These are phyloP conservation scores for rabbit (Oryctolagus cuniculus) DNA, from an alignment of 2,113 vertebrate species.

Conservation along the genomic window DNA sequence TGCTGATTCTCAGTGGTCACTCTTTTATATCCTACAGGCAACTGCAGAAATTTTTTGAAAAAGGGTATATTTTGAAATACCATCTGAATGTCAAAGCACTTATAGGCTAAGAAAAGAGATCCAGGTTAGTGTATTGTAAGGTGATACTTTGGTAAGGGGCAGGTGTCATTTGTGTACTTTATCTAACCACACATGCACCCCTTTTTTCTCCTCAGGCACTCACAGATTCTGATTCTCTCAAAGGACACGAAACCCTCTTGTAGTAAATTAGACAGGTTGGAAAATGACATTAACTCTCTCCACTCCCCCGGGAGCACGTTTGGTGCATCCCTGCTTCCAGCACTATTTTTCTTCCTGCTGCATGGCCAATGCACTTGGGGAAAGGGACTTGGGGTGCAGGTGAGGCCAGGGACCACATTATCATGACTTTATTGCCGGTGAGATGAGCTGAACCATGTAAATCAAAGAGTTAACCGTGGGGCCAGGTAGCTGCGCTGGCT, in stretches of 20 bases:
- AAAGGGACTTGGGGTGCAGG: background rate
- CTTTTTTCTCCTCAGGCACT: background rate
- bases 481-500: background rate
- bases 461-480: slow-evolving; percentile 58
- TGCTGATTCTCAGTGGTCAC: background rate
- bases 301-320: slow-evolving; percentile 52
- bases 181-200: background rate
- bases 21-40: background rate
- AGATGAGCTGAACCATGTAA: slow-evolving; percentile 49
- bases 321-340: slow-evolving; percentile 56
- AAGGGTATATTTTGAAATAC: slow-evolving; percentile 25
- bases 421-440: background rate
- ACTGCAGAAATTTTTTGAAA: background rate
- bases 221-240: background rate
- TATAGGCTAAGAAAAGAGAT: slow-evolving; percentile 2
- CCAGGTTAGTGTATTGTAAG: slow-evolving; percentile 44
- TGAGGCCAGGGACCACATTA: slow-evolving; percentile 61
- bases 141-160: background rate
- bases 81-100: slow-evolving; percentile 48
- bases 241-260: background rate
- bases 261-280: slow-evolving; percentile 60
- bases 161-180: background rate
- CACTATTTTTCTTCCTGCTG: slow-evolving; percentile 59
- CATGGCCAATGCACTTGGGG: background rate
- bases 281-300: slow-evolving; percentile 65